Conservation (phyloP, 2,888 invertebrate genomes). For the Lithodes maja region DNA sequence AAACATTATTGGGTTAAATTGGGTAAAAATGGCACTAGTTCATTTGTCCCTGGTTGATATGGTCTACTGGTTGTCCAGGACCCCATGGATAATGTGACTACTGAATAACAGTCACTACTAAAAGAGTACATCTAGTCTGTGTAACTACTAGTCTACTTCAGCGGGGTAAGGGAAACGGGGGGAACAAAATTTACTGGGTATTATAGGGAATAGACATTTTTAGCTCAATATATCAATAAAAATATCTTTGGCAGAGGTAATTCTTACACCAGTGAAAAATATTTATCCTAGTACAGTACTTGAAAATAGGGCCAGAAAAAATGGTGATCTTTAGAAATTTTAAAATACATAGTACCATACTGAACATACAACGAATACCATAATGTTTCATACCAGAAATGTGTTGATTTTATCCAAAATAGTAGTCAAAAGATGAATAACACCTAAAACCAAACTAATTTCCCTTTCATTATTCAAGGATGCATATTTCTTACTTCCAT, state of each 20-base stretch:
- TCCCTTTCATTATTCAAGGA: no score
- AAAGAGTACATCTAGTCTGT: neutral
- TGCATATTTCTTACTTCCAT: no score
- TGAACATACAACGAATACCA: no score
- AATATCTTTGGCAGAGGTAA: constrained; percentile 39
- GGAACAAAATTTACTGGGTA: neutral
- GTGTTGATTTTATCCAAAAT: no score
- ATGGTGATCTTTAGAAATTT: no score
- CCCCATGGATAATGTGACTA: neutral
- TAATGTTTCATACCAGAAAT: no score
- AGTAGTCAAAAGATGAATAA: no score
- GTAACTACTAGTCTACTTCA: neutral
- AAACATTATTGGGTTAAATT: no score
- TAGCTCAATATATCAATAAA: constrained; percentile 21
- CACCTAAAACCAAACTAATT: no score
- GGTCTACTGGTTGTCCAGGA: neutral
- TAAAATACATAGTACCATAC: no score
- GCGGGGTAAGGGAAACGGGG: neutral
- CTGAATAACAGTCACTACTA: neutral
- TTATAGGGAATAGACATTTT: neutral
- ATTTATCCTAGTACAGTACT: neutral
- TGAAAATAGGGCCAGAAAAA: neutral
- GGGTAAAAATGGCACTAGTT: no score
- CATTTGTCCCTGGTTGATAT: neutral
- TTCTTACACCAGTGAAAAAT: constrained; percentile 11